Conservation (phyloP, 2,113 vertebrate species). For the Syngnathus scovelli region DNA sequence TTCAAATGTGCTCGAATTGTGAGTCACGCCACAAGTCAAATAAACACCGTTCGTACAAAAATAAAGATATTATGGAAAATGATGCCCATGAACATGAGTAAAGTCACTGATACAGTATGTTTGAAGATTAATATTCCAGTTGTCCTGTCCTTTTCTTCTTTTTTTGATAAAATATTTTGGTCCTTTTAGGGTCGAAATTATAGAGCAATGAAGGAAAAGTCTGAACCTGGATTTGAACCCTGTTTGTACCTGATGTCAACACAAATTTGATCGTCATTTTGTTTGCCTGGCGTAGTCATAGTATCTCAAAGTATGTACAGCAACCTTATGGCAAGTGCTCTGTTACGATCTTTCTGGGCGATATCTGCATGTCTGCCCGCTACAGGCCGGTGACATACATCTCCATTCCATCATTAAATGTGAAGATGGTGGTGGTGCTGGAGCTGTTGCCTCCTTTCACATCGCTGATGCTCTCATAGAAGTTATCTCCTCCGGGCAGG, state of each 20-base stretch:
- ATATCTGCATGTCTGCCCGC: constrained; percentile 20
- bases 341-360: constrained; percentile 22
- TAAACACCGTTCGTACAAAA: constrained; percentile 62
- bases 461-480: constrained; percentile 74
- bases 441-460: constrained; percentile 63
- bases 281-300: constrained; percentile 44
- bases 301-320: constrained; percentile 45
- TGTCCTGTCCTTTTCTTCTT: constrained; percentile 21
- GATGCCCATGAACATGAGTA: constrained; percentile 47
- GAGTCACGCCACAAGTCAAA: constrained; percentile 39
- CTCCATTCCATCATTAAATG: constrained; percentile 78
- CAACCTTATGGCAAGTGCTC: constrained; percentile 28
- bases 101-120: constrained; percentile 44
- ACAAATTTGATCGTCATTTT: constrained; percentile 53
- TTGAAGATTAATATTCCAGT: constrained; percentile 40
- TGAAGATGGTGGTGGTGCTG: constrained; percentile 76
- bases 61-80: constrained; percentile 67
- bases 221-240: constrained; percentile 65
- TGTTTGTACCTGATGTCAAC: constrained; percentile 64
- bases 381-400: constrained; percentile 78
- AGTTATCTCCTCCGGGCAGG: constrained; percentile 67
- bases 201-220: constrained; percentile 47
- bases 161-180: constrained; percentile 45
- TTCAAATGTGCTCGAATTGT: constrained; percentile 37
- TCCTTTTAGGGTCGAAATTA: constrained; percentile 55